Evolutionary conservation across 2,113 vertebrate species (phyloP), one percentile per base, ranked within the genome.

Genomic region (Arizona elegans): DNA sequence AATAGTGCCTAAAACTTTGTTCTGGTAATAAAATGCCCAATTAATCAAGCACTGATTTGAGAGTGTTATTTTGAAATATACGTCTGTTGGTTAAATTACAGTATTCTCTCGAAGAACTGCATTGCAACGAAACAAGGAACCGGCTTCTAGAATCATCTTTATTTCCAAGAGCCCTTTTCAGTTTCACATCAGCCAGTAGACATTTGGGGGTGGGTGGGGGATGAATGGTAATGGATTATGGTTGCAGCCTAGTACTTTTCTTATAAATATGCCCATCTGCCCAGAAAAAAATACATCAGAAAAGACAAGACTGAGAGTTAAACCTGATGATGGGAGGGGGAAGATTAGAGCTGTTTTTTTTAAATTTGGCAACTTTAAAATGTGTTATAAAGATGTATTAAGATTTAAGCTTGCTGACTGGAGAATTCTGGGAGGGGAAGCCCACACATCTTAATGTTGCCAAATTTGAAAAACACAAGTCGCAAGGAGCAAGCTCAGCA

Each of bases 1-100:
- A 90, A 88, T 90, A 90, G 43, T 65, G 50, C 87, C 47, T 90
- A 65, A 50, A 93, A 89, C 91, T 86, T 92, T 92, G 75, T 90
- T 92, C 93, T 65, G 91, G 47, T 90, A 87, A 90, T 47, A 91
- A 93, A 93, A 92, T 92, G 70, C 70, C 70, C 91, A 92, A 86
- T 89, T 93, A 90, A 91, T 91, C 91, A 93, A 92, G 50, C 29
- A 50, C 75, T 89, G 91, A 70, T 86, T 23, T 93, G 56, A 50
- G 56, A 53, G 56, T 62, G 50, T 62, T 92, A 86, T 43, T 86
- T 87, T 65, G 62, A 91, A 85, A 47, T 89, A 47, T 43, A 38
- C 15, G 47, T 53, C 55, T 81, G 21, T 52, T 91, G n/a, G 7
- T 17, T 90, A 8, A 24, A 55, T 91, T 89, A 65, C 33, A 54